Evolutionary conservation across 2,113 vertebrate species (phyloP).

Genomic region (Corydoras maculifer): DNA sequence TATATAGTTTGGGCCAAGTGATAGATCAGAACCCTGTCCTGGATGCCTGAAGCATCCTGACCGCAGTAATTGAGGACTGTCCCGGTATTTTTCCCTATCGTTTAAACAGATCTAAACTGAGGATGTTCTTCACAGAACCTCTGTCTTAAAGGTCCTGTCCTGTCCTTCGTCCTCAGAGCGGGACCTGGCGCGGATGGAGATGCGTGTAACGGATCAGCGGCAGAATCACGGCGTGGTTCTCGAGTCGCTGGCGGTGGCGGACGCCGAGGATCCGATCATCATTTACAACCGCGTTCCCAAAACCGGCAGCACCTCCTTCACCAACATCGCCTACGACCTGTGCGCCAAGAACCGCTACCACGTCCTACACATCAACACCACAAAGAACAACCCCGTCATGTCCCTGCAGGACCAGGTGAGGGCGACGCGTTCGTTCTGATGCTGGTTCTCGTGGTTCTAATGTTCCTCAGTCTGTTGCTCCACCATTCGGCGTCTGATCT

Average conservation of each 20-base stretch:
- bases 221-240: conserved; percentile 69
- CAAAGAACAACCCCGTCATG: conserved; percentile 99
- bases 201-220: conserved; percentile 84
- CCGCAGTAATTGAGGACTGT: too few relatives aligned
- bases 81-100: too few relatives aligned
- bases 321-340: conserved; percentile 84
- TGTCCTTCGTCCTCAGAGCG: conserved; percentile 65
- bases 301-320: conserved; percentile 98
- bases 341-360: conserved; percentile 88
- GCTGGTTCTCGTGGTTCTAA: too few relatives aligned
- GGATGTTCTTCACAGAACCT: too few relatives aligned
- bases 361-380: conserved; percentile 98
- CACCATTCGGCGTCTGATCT: too few relatives aligned
- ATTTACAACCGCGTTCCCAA: conserved; percentile 98
- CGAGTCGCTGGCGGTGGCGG: conserved; percentile 54
- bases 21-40: too few relatives aligned
- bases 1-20: too few relatives aligned
- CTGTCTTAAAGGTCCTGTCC: background rate
- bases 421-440: conserved; percentile 66
- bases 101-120: too few relatives aligned
- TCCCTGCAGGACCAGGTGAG: conserved; percentile 97
- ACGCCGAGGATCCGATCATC: conserved; percentile 78
- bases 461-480: too few relatives aligned
- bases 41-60: too few relatives aligned
- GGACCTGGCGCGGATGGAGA: conserved; percentile 84